Evolutionary conservation across 1,140 invertebrate species (phyloP).

Genomic region (Phenacoccus solenopsis): DNA sequence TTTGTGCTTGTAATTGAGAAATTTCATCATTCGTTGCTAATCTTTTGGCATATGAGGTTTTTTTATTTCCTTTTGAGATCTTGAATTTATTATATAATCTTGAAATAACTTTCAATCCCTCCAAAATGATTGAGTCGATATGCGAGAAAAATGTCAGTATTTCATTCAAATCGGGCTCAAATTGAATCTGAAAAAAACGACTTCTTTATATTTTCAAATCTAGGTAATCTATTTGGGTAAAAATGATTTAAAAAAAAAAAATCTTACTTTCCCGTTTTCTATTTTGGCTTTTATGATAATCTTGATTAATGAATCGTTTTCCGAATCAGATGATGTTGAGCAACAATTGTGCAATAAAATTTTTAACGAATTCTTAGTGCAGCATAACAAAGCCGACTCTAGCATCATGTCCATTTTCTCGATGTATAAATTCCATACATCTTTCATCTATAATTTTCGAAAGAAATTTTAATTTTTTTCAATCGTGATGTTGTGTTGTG

Average conservation of each 20-base stretch:
- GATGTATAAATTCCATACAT: not conserved
- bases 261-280: not conserved
- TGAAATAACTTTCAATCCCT: not conserved
- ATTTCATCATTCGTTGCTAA: not conserved
- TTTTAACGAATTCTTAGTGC: not conserved
- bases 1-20: not conserved
- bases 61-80: not conserved
- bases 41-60: not conserved
- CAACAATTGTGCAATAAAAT: not conserved
- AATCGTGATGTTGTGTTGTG: too few relatives aligned
- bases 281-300: not conserved
- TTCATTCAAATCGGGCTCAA: not conserved
- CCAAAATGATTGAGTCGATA: not conserved
- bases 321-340: not conserved
- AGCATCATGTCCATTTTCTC: not conserved
- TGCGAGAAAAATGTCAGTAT: not conserved
- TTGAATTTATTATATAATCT: conserved; percentile 5
- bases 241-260: not conserved
- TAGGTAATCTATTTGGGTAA: not conserved
- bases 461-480: not conserved
- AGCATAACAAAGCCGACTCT: not conserved
- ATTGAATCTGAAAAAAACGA: not conserved
- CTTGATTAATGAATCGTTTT: not conserved
- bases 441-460: not conserved
- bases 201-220: not conserved